Evolutionary conservation across 2,797 vertebrate genomes (phyloP), one percentile per base, ranked within the genome.

Genomic region (Nasua narica): DNA sequence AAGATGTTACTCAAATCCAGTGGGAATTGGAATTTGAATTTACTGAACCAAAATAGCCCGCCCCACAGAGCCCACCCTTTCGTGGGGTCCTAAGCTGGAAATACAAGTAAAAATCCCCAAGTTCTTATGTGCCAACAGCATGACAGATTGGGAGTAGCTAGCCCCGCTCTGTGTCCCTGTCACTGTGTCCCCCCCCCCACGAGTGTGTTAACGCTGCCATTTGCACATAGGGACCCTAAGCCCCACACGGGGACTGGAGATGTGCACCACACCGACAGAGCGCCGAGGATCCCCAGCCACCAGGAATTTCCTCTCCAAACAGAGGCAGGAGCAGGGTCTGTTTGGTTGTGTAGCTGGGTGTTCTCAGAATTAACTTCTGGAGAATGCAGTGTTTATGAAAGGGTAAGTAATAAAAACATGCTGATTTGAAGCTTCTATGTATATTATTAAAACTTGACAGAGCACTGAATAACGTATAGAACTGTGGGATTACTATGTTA

Each of bases 201-300:
- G 65, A 14, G 11, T 29, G 1, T 7, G 14, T 15, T 19, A 40
- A 40, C 8, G 10, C 58, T 43, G 5, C 58, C 0, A 16, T 74
- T 12, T 19, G 27, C 7, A 11, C 4, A 0, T n/a, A 13, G 25
- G 37, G 32, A 58, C 7, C 29, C 7, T 14, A 48, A 19, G 1
- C 3, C 3, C 8, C 21, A 1, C 12, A 8, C 8, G 23, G 56
- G 50, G 5, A 10, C 12, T 2, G 9, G 35, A 15, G 2, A 6
- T 2, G 48, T 0, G 1, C 23, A 21, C 29, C 4, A 48, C 3
- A 32, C 48, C 32, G 48, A 23, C 29, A 12, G 48, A 19, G 40
- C 1, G 0, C 23, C 0, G 0, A 65, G 15, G 10, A 50, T 35
- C 19, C 27, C 3, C 74, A 74, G 12, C 16, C 0, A 12, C 15